phyloP scores from a whole-genome alignment of 2,113 vertebrate genomes.

The Pterocles orientalis region DNA sequence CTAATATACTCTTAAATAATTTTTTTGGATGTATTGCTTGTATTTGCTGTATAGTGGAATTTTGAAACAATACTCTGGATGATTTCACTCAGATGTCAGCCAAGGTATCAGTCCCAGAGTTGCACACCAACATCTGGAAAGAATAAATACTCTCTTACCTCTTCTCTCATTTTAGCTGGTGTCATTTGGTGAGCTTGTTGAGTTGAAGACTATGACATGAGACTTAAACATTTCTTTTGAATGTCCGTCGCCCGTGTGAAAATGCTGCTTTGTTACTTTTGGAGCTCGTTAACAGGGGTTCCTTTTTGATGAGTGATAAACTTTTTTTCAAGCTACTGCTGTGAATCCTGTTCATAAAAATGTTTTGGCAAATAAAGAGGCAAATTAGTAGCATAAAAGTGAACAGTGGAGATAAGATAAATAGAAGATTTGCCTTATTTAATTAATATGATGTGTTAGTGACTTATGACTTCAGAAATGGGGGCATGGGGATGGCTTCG shows the following conservation, averaged over 20 bases:
- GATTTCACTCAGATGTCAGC: background rate
- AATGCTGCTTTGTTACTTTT: background rate
- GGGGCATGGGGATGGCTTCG: fast-evolving
- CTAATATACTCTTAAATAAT: background rate
- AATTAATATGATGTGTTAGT: background rate
- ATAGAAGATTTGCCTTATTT: background rate
- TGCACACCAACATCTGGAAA: background rate
- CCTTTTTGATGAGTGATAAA: background rate
- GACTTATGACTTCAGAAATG: background rate
- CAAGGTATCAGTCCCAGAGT: background rate
- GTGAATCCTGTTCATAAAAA: background rate
- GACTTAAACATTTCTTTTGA: background rate
- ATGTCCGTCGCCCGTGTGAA: background rate
- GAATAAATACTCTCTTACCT: background rate
- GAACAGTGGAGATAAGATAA: background rate
- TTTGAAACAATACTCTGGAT: background rate
- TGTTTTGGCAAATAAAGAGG: background rate
- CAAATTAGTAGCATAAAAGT: background rate
- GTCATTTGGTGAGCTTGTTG: background rate
- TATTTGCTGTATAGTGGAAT: background rate
- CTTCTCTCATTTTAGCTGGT: background rate
- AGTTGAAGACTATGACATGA: background rate
- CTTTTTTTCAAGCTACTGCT: background rate
- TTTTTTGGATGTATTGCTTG: background rate
- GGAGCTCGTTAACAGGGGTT: background rate